Conservation (phyloP, 2,797 vertebrate species). For the Channa striata region DNA sequence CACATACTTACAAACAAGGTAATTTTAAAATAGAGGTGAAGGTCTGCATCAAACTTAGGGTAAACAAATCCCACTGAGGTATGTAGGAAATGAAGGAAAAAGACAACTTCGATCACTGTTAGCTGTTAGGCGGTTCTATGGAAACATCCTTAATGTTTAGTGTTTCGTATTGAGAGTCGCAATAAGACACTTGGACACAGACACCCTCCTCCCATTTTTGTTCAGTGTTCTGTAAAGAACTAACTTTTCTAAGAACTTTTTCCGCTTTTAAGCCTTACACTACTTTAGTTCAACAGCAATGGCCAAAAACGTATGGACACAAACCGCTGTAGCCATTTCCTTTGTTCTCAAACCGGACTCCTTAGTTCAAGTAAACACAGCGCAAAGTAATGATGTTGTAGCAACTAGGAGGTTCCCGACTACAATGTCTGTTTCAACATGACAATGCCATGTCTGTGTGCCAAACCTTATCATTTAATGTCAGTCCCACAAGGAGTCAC, state of each 20-base stretch:
- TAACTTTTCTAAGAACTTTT: constrained; percentile 8
- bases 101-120: constrained; percentile 40
- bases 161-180: constrained; percentile 9
- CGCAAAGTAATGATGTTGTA: too few species aligned
- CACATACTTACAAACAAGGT: neutral
- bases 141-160: constrained; percentile 26
- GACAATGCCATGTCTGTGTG: too few species aligned
- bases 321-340: neutral
- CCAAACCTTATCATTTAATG: too few species aligned
- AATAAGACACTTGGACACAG: constrained; percentile 15
- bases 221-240: constrained; percentile 10
- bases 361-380: too few species aligned
- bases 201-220: neutral
- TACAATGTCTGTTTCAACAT: too few species aligned
- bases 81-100: constrained; percentile 12
- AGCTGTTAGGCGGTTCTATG: constrained; percentile 30
- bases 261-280: neutral
- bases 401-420: too few species aligned
- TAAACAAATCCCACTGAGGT: constrained; percentile 34
- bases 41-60: constrained; percentile 24
- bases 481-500: neutral
- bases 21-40: constrained; percentile 27
- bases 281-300: neutral
- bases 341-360: neutral
- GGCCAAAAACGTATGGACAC: neutral